These are phyloP conservation scores for Diplodus sargus DNA, from an alignment of 2,797 vertebrate species.

Conservation along the genomic window DNA sequence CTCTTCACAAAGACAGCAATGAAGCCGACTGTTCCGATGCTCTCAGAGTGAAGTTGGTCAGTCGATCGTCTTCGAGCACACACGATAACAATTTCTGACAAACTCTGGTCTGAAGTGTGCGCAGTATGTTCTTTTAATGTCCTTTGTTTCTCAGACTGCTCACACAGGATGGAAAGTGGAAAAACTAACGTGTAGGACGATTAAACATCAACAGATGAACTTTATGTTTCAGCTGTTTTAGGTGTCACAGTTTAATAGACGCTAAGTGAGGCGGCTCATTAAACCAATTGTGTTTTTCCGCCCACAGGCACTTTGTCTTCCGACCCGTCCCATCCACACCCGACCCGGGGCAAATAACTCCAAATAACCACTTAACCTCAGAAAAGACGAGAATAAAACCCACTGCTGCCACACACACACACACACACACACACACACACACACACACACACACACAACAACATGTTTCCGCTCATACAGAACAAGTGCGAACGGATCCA, in stretches of 20 bases:
- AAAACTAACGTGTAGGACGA: neutral
- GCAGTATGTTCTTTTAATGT: neutral
- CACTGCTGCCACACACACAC: too few relatives aligned
- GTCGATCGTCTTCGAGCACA: too few relatives aligned
- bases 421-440: neutral
- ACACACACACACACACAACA: neutral
- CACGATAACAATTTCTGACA: too few relatives aligned
- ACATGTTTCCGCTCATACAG: neutral
- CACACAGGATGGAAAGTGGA: neutral
- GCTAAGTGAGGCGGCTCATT: constrained; percentile 25
- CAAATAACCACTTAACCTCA: constrained; percentile 20
- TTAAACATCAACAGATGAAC: neutral
- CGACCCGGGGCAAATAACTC: constrained; percentile 1
- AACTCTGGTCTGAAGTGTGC: too few relatives aligned
- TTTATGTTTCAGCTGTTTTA: neutral
- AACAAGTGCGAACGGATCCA: constrained; percentile 38
- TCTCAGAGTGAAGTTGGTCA: too few relatives aligned
- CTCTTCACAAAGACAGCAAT: too few relatives aligned
- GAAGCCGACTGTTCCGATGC: too few relatives aligned
- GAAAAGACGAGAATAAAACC: neutral
- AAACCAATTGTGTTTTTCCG: neutral
- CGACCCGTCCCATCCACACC: neutral
- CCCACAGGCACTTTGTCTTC: constrained; percentile 19
- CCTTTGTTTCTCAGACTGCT: neutral
- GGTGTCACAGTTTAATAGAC: constrained; percentile 10